Evolutionary conservation across 2,888 invertebrate species (phyloP), one percentile per base, ranked within the genome.

Genomic region (Lagria hirta): DNA sequence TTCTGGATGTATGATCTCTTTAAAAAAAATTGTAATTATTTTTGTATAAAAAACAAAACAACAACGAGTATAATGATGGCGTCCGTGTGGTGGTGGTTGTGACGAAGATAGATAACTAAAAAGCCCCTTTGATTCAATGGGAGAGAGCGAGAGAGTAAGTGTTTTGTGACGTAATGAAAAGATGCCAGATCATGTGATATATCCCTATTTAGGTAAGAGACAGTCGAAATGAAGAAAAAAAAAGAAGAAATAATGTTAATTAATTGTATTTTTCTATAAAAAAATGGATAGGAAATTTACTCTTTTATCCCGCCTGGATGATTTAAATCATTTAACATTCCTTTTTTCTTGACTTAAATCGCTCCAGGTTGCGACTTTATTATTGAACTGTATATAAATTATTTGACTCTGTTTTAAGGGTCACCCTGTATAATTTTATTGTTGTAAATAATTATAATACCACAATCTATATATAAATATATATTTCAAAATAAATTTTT

Each of bases 401-500:
- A 22, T 3, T 22, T 22, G 40, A 48, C 62, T 66, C 66, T 61
- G 69, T 69, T 69, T 62, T 68, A 69, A 58, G 68, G 61, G 64
- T n/a, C n/a, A 24, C 33, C 38, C 51, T 54, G 53, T 66, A n/a
- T n/a, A 64, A 63, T 64, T 66, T 64, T 66, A 65, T 66, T 61
- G 57, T 61, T 68, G 64, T 68, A 66, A 57, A 67, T 65, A 66
- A 55, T 59, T 57, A 60, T 60, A 57, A 59, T 57, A 55, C 50
- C 55, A 58, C 34, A 32, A 51, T 58, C 58, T 59, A 62, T 58
- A 23, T 16, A 28, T 58, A 46, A 55, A 53, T 61, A 60, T 64
- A 58, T 58, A 59, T 65, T 61, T 63, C 52, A 65, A 66, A 43
- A 65, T 63, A 66, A 65, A 65, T 56, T 63, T 65, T 66, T 65